phyloP scores from a whole-genome alignment of 2,113 vertebrate genomes.

The Mesembrinibis cayennensis region DNA sequence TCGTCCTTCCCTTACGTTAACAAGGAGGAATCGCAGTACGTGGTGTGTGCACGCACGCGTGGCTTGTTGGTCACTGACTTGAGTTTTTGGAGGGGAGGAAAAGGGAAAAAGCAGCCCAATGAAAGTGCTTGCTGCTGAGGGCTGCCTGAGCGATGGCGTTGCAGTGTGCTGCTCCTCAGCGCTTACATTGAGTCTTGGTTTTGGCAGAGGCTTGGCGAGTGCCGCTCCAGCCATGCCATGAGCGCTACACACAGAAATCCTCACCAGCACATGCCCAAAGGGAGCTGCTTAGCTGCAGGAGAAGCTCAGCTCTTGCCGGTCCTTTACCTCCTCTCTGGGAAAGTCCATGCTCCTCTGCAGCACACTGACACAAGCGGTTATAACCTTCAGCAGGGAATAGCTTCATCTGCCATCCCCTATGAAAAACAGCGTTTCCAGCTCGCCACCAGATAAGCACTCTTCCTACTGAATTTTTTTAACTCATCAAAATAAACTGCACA shows the following conservation, averaged over 20 bases:
- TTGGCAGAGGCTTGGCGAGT: neutral
- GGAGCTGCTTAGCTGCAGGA: neutral
- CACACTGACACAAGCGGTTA: fast-evolving
- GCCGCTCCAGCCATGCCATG: neutral
- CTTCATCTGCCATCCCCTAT: neutral
- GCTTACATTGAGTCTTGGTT: fast-evolving
- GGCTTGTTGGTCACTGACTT: neutral
- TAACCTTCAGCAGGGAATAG: neutral
- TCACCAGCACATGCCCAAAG: fast-evolving
- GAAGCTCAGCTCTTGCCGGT: neutral
- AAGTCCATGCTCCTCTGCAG: neutral
- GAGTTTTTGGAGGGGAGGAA: neutral
- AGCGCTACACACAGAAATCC: neutral
- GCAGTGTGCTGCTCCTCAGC: neutral
- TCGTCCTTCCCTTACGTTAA: neutral
- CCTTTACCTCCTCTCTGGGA: neutral
- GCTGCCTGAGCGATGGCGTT: fast-evolving
- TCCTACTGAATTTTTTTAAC: neutral
- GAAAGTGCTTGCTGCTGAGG: neutral
- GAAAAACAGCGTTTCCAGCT: neutral
- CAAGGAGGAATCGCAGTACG: neutral
- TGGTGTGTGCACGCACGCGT: fast-evolving
- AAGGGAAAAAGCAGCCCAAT: neutral
- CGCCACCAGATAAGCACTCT: neutral
- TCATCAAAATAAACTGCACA: too few species aligned